Base-by-base conservation (phyloP, 2,888 invertebrate genomes). In the Volucella zonaria region DNA sequence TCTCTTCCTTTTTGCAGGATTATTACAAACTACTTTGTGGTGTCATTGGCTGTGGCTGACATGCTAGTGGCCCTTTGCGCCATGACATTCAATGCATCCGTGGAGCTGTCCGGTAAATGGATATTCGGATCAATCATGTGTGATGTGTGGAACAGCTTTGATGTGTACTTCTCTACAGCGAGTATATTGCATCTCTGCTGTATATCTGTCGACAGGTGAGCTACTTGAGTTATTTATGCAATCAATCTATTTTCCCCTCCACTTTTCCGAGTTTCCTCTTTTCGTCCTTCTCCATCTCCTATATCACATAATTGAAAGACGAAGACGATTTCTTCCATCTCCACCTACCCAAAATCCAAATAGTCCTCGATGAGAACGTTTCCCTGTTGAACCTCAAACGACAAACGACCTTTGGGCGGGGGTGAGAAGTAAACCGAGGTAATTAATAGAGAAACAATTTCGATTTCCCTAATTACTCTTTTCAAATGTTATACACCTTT, bases 1-100 rank as follows among this genome's bases (percentile, higher is more conserved):
- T 38, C 68, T 9, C 11, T 15, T 82, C 42, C 70, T 42, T 70
- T 54, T 83, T 88, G 52, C 89, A 92, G 97, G 59, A 96, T 97
- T 86, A 96, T 97, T 90, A 98, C 98, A 66, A 98, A 98, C 92
- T 98, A 97, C 92, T 98, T 98, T 93, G 97, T 98, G 87, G 98
- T 98, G 88, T 97, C 97, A 68, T 92, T 98, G 80, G 98, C 98
- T 1, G 95, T 97, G 89, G 98, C 98, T 49, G 98, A 98, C 90
- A 96, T 98, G 93, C 93, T 98, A 86, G 98, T 98, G 59, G 98
- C 98, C 0, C 92, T 97, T 76, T 96, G 97, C 90, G 97, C 97
- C 87, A 97, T 97, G 97, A 96, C 97, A 80, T 97, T 97, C 92
- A 97, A 97, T 92, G 97, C 97, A 43, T 96, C 96, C 89, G 95